Evolutionary conservation across 1,140 invertebrate genomes (phyloP).

Genomic region (Magallana gigas): DNA sequence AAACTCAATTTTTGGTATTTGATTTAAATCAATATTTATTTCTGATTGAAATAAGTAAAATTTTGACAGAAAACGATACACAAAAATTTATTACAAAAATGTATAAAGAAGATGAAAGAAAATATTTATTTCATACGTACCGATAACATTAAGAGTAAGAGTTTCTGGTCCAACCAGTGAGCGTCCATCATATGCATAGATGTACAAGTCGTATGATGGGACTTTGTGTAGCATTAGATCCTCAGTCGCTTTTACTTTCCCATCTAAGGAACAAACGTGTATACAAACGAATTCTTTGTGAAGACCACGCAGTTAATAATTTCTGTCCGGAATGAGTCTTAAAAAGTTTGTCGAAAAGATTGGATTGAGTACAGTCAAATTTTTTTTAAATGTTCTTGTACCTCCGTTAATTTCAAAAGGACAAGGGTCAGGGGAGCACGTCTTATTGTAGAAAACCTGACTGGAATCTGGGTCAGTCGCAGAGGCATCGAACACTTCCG

Average conservation of each 20-base stretch:
- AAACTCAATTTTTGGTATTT: no score
- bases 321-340: no score
- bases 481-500: constrained; percentile 1
- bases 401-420: constrained; percentile 35
- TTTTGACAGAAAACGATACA: no score
- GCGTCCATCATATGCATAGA: constrained; percentile 14
- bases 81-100: no score
- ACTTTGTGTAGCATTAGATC: constrained; percentile 34
- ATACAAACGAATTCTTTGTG: no score
- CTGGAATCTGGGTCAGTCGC: constrained; percentile 19
- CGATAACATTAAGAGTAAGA: constrained; percentile 10
- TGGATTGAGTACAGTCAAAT: no score
- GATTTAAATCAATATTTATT: no score
- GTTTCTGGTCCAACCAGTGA: background rate
- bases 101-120: no score
- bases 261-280: background rate
- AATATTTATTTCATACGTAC: background rate
- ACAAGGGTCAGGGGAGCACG: constrained; percentile 34
- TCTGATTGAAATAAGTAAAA: no score
- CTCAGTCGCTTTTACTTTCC: constrained; percentile 29
- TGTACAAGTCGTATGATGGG: constrained; percentile 18
- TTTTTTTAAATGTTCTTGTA: background rate
- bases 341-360: no score
- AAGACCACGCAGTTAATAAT: no score
- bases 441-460: constrained; percentile 41